Evolutionary conservation across 2,888 invertebrate species (phyloP).

Genomic region (Ernsta delagoae): DNA sequence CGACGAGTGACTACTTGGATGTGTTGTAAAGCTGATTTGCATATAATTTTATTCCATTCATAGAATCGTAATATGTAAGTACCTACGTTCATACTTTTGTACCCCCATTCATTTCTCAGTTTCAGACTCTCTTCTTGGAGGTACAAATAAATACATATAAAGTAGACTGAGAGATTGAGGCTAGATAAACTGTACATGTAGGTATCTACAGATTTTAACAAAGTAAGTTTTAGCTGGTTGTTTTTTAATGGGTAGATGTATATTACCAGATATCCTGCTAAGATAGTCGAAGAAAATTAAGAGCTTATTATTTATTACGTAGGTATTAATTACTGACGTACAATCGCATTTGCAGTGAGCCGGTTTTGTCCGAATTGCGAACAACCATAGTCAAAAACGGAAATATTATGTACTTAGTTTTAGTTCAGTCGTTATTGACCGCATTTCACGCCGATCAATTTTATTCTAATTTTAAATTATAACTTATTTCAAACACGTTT

Average conservation of each 20-base stretch:
- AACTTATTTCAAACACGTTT: constrained; percentile 3
- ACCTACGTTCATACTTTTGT: background rate
- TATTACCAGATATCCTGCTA: too few species aligned
- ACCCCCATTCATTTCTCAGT: too few species aligned
- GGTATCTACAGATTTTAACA: too few species aligned
- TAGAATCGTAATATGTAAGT: background rate
- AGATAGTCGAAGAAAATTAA: too few species aligned
- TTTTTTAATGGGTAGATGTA: too few species aligned
- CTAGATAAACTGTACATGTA: too few species aligned
- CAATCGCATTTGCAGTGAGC: background rate
- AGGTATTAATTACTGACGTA: background rate
- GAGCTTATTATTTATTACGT: too few species aligned
- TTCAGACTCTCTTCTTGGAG: too few species aligned
- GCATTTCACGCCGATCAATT: constrained; percentile 1
- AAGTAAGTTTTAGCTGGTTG: too few species aligned
- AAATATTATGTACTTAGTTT: background rate
- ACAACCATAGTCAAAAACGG: background rate
- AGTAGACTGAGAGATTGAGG: too few species aligned
- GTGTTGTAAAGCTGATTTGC: background rate
- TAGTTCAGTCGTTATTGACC: background rate
- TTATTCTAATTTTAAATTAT: background rate
- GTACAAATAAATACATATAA: too few species aligned
- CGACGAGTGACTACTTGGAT: background rate
- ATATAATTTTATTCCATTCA: background rate
- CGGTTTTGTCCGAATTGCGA: background rate